phyloP scores from a whole-genome alignment of 1,140 invertebrate species.

The Drosophila rhopaloa region DNA sequence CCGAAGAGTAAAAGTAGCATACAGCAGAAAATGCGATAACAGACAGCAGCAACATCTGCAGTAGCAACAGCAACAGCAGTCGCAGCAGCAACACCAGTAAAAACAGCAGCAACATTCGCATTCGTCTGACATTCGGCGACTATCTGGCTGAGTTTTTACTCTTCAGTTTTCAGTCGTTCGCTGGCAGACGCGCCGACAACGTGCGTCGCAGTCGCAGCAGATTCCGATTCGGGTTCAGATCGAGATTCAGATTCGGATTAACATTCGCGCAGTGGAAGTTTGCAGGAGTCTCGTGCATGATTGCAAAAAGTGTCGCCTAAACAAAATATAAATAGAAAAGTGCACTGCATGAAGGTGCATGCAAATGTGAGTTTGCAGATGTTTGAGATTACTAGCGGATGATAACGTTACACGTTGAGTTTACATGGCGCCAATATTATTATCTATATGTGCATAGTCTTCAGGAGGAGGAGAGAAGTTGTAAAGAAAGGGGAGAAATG shows the following conservation, averaged over 20 bases:
- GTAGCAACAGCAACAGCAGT: slow-evolving; percentile 1
- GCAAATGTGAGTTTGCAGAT: slow-evolving; percentile 52
- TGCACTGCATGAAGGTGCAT: slow-evolving; percentile 30
- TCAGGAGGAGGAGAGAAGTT: slow-evolving; percentile 3
- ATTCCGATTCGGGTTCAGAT: slow-evolving; percentile 38
- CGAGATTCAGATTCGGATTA: slow-evolving; percentile 16
- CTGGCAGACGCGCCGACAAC: slow-evolving; percentile 63
- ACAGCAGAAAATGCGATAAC: slow-evolving; percentile 23
- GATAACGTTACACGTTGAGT: slow-evolving; percentile 17
- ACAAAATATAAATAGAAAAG: slow-evolving; percentile 24
- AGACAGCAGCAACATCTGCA: slow-evolving; percentile 27
- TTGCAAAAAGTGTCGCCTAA: slow-evolving; percentile 57
- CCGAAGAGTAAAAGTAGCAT: slow-evolving; percentile 22
- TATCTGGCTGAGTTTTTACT: slow-evolving; percentile 57
- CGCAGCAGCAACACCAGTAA: slow-evolving; percentile 8
- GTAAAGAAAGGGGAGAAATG: background rate
- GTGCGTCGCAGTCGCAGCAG: slow-evolving; percentile 46
- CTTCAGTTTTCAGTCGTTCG: slow-evolving; percentile 60
- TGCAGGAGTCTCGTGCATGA: slow-evolving; percentile 43
- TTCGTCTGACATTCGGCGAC: slow-evolving; percentile 55
- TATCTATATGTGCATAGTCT: slow-evolving; percentile 15
- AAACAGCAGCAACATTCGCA: slow-evolving; percentile 43
- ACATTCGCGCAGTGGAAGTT: slow-evolving; percentile 9
- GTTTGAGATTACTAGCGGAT: slow-evolving; percentile 18
- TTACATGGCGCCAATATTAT: slow-evolving; percentile 29